A percentile compares a stretch with the other conserved stretches of the same genome.
phyloP scores from a whole-genome alignment of 2,797 vertebrate genomes.

The Lagocephalus sceleratus region DNA sequence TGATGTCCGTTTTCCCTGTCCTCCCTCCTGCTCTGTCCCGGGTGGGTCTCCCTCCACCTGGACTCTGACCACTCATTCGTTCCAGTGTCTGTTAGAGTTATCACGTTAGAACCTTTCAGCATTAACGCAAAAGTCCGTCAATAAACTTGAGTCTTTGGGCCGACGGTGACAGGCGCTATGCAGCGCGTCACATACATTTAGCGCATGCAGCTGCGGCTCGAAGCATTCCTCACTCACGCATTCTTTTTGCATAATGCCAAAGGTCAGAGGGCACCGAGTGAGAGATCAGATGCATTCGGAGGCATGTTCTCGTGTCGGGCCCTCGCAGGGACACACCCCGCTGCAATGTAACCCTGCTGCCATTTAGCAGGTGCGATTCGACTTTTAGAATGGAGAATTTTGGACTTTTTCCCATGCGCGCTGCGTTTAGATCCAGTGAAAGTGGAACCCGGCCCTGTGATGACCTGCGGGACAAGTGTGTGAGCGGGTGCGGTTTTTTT shows the following conservation, averaged over 20 bases:
- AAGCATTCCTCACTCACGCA: slow-evolving; percentile 23
- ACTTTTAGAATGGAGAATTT: slow-evolving; percentile 1
- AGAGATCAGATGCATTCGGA: slow-evolving; percentile 49
- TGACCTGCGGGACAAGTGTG: slow-evolving; percentile 8
- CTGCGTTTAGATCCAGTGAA: neutral
- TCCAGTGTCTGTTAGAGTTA: no score
- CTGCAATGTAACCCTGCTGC: slow-evolving; percentile 23
- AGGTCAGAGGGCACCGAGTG: slow-evolving; percentile 50
- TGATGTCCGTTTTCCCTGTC: neutral
- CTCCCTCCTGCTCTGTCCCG: neutral
- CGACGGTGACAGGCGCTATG: slow-evolving; percentile 7
- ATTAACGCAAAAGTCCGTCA: no score
- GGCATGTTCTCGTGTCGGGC: slow-evolving; percentile 49
- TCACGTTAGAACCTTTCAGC: no score
- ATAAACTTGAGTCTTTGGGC: neutral
- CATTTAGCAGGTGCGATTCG: slow-evolving; percentile 27
- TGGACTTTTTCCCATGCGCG: neutral
- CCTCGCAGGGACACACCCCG: slow-evolving; percentile 43
- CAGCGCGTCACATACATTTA: slow-evolving; percentile 3
- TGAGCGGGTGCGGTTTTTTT: slow-evolving; percentile 8
- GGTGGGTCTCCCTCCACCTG: no score
- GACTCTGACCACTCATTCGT: no score
- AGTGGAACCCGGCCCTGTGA: neutral
- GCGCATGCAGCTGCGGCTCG: slow-evolving; percentile 25
- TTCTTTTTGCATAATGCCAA: slow-evolving; percentile 41